phyloP scores from a whole-genome alignment of 2,888 invertebrate species.

The Scrobipalpa costella region DNA sequence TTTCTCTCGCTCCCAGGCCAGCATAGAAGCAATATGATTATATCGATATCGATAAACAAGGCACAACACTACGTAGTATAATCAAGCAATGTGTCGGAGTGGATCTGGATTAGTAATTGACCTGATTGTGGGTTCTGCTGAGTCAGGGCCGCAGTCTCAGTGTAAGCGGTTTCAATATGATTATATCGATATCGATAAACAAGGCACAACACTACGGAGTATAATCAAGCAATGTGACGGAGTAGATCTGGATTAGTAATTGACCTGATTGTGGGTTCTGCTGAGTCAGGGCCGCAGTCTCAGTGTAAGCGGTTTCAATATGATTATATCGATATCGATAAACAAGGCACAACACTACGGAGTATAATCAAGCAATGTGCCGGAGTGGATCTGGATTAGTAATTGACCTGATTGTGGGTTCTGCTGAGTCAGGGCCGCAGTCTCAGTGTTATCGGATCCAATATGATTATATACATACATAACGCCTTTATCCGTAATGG shows the following conservation, averaged over 20 bases:
- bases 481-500: too few species aligned
- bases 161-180: background rate
- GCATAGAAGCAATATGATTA: too few species aligned
- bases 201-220: constrained; percentile 1
- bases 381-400: constrained; percentile 30
- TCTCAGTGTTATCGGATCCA: constrained; percentile 13
- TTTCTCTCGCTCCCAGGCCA: too few species aligned
- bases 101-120: too few species aligned
- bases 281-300: constrained; percentile 27
- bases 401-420: constrained; percentile 34
- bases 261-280: constrained; percentile 33
- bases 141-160: too few species aligned
- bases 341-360: background rate
- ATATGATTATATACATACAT: background rate
- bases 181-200: background rate
- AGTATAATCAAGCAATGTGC: constrained; percentile 4
- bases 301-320: constrained; percentile 11
- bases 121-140: too few species aligned
- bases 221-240: constrained; percentile 4
- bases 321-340: background rate
- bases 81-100: too few species aligned
- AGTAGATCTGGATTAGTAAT: constrained; percentile 31
- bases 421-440: constrained; percentile 29
- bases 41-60: too few species aligned
- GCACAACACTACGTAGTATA: too few species aligned